phyloP scores from a whole-genome alignment of 2,797 vertebrate species.

The Chaunax sp. region DNA sequence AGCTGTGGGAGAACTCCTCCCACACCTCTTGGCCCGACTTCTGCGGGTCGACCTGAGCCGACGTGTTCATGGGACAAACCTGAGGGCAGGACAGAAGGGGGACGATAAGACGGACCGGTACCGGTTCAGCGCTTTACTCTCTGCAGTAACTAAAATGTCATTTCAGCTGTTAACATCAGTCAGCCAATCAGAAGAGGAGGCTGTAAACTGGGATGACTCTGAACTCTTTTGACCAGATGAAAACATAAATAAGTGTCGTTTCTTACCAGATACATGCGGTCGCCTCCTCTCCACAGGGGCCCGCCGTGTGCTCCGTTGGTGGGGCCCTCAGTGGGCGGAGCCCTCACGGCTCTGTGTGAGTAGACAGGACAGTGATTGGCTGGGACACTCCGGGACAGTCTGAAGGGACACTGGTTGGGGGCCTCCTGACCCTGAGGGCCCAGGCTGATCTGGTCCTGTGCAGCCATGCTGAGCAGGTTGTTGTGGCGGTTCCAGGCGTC shows the following conservation, averaged over 20 bases:
- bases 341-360: conserved; percentile 72
- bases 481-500: conserved; percentile 75
- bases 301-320: conserved; percentile 62
- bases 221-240: too few relatives aligned
- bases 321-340: conserved; percentile 36
- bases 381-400: conserved; percentile 72
- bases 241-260: too few relatives aligned
- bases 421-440: conserved; percentile 39
- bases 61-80: conserved; percentile 96
- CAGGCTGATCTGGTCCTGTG: conserved; percentile 26
- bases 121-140: too few relatives aligned
- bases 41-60: conserved; percentile 90
- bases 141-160: too few relatives aligned
- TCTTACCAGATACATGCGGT: conserved; percentile 90
- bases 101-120: too few relatives aligned
- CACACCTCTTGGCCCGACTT: conserved; percentile 96
- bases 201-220: too few relatives aligned
- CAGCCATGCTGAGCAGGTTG: conserved; percentile 54
- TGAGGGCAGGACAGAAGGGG: too few relatives aligned
- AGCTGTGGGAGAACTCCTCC: conserved; percentile 99
- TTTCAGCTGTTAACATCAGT: too few relatives aligned
- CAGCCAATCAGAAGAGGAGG: too few relatives aligned
- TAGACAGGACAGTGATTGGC: conserved; percentile 83
- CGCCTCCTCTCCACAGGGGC: conserved; percentile 70
- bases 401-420: conserved; percentile 80